Conservation (phyloP, 1,140 invertebrate species). For the Achroia grisella region DNA sequence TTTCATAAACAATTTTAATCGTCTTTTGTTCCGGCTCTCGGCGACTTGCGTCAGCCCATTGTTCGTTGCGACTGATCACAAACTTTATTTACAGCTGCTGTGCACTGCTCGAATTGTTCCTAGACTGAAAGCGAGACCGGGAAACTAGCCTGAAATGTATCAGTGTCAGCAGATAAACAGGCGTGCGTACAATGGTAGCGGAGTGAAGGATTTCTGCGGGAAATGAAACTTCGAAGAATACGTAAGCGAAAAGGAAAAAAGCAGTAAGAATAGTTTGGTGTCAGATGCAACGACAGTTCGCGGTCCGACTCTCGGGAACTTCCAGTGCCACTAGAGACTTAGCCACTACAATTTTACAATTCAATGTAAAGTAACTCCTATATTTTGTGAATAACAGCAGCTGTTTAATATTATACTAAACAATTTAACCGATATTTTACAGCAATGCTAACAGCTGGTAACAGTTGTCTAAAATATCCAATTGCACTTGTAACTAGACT, state of each 20-base stretch:
- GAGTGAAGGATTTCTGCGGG: constrained; percentile 19
- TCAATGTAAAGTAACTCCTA: too few relatives aligned
- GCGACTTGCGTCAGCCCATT: constrained; percentile 46
- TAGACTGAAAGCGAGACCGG: constrained; percentile 13
- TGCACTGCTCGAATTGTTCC: constrained; percentile 30
- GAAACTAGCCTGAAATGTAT: constrained; percentile 25
- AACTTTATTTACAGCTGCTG: constrained; percentile 15
- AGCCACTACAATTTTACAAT: too few relatives aligned
- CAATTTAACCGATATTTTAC: too few relatives aligned
- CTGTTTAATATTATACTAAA: too few relatives aligned
- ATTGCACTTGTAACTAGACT: too few relatives aligned
- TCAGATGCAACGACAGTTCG: constrained; percentile 51
- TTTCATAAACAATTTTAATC: constrained; percentile 63
- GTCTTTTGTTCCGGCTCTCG: constrained; percentile 52
- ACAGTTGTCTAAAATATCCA: too few relatives aligned
- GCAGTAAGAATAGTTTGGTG: constrained; percentile 43
- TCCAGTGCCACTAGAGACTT: constrained; percentile 21
- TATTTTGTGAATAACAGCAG: too few relatives aligned
- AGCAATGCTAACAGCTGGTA: too few relatives aligned
- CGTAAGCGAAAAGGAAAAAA: constrained; percentile 44
- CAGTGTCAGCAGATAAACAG: constrained; percentile 30
- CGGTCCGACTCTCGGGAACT: constrained; percentile 41
- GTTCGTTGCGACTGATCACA: constrained; percentile 25
- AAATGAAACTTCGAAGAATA: constrained; percentile 43
- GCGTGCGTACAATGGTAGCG: constrained; percentile 12